phyloP scores from a whole-genome alignment of 2,113 vertebrate genomes.

The Marmota flaviventris region DNA sequence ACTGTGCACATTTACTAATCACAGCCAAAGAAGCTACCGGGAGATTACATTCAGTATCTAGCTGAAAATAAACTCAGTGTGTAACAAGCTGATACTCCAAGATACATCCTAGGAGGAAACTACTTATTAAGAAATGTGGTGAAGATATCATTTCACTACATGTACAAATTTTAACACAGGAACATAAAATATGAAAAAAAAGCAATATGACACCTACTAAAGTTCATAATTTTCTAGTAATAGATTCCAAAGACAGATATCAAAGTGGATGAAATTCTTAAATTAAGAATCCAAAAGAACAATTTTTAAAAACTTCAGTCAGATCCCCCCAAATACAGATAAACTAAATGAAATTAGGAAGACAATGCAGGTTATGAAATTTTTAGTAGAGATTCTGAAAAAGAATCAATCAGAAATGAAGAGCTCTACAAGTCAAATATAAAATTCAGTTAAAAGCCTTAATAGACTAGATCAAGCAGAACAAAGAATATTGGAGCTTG shows the following conservation, averaged over 20 bases:
- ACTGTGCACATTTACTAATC: background rate
- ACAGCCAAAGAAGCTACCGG: background rate
- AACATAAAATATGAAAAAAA: background rate
- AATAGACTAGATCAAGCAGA: background rate
- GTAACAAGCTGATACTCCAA: background rate
- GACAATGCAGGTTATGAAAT: background rate
- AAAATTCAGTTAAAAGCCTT: background rate
- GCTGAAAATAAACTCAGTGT: background rate
- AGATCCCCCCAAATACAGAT: background rate
- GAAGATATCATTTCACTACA: background rate
- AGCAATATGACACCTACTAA: background rate
- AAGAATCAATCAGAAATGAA: background rate
- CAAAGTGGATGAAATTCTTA: background rate
- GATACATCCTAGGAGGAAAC: background rate
- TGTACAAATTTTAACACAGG: background rate
- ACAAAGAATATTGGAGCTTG: background rate
- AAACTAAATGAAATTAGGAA: background rate
- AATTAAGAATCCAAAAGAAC: background rate
- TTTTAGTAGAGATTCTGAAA: background rate
- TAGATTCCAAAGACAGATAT: background rate
- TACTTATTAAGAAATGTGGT: background rate
- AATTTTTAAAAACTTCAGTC: background rate
- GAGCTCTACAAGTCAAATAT: background rate
- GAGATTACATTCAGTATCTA: background rate
- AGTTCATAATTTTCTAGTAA: background rate